Percentiles rank a stretch among this genome's conserved stretches.
Evolutionary conservation across 2,113 vertebrate genomes (phyloP).

Genomic region (Grantiella picta): DNA sequence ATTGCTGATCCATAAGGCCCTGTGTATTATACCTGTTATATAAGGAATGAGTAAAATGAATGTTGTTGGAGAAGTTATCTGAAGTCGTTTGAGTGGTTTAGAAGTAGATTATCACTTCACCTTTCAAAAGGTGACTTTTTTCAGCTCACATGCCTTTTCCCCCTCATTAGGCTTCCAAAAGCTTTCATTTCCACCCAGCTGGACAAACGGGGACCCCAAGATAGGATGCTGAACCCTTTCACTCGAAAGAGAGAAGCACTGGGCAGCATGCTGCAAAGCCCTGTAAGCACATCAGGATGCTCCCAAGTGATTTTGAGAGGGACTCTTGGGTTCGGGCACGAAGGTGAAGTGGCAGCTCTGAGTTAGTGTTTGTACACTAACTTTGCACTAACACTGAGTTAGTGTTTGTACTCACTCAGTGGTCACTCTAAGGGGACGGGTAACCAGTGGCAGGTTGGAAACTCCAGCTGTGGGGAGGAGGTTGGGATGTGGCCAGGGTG

Average conservation of each 20-base stretch:
- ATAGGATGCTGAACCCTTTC: slow-evolving; percentile 73
- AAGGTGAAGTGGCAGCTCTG: background rate
- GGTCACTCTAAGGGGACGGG: background rate
- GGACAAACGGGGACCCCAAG: slow-evolving; percentile 68
- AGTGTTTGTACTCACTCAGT: background rate
- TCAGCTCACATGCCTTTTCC: background rate
- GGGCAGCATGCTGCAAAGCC: slow-evolving; percentile 43
- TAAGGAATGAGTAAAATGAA: background rate
- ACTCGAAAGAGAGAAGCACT: slow-evolving; percentile 18
- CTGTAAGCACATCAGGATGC: slow-evolving; percentile 42
- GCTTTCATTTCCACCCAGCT: slow-evolving; percentile 79
- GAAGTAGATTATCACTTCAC: background rate
- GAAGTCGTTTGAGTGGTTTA: background rate
- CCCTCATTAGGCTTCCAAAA: slow-evolving; percentile 57
- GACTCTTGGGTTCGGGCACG: accelerated
- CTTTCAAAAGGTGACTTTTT: background rate
- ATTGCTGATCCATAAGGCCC: background rate
- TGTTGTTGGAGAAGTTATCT: background rate
- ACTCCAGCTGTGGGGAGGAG: background rate
- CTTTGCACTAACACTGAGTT: background rate
- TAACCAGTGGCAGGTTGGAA: background rate
- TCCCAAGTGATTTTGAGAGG: background rate
- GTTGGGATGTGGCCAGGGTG: background rate
- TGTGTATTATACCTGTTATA: background rate
- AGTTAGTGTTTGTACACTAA: background rate